phyloP scores from a whole-genome alignment of 2,797 vertebrate species.

The Acanthopagrus latus region DNA sequence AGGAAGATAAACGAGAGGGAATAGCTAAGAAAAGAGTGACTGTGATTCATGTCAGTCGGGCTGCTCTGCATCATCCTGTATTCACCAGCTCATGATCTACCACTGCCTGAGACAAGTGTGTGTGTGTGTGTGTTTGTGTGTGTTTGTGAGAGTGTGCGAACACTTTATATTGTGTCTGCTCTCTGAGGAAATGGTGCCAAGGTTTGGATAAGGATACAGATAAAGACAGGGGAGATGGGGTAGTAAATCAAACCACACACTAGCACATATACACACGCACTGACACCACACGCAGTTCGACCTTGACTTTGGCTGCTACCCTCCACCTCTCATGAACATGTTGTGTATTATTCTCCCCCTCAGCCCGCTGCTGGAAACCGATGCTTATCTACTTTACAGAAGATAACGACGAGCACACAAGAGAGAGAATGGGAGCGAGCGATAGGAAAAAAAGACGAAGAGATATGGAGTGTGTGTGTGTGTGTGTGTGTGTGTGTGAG shows the following conservation, averaged over 20 bases:
- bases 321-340: conserved; percentile 72
- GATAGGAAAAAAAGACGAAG: conserved; percentile 7
- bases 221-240: conserved; percentile 77
- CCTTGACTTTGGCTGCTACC: conserved; percentile 75
- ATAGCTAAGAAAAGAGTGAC: conserved; percentile 48
- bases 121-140: conserved; percentile 31
- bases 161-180: conserved; percentile 67
- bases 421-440: conserved; percentile 23
- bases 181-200: conserved; percentile 73
- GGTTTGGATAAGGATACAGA: conserved; percentile 80
- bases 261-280: conserved; percentile 27
- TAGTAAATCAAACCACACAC: conserved; percentile 72
- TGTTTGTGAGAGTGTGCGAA: conserved; percentile 30
- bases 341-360: conserved; percentile 69
- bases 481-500: conserved; percentile 1
- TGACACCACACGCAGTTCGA: conserved; percentile 55
- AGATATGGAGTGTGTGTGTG: conserved; percentile 27
- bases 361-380: conserved; percentile 58
- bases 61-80: conserved; percentile 71
- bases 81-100: conserved; percentile 70
- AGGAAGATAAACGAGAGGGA: conserved; percentile 45
- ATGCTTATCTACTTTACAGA: conserved; percentile 76
- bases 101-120: conserved; percentile 49
- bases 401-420: conserved; percentile 58
- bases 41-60: conserved; percentile 65